Percentiles rank a stretch among this genome's conserved stretches.
These are phyloP conservation scores for Drosophila tropicalis DNA, from an alignment of 1,140 invertebrate genomes.

Conservation along the genomic window DNA sequence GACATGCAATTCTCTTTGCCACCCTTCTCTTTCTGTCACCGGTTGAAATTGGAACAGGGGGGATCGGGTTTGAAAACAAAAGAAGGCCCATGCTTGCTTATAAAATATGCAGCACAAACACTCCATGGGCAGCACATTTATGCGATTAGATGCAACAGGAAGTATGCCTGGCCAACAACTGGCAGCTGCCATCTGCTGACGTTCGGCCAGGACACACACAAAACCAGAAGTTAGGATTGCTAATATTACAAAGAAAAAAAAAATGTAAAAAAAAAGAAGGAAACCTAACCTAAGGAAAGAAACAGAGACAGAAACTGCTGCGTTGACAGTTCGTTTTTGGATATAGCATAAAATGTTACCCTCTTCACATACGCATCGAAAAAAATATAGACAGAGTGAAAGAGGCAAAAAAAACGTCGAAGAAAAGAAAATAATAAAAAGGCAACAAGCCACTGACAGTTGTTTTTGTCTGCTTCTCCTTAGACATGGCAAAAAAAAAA, in stretches of 20 bases:
- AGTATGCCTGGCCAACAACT: conserved; percentile 44
- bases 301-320: conserved; percentile 49
- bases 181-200: conserved; percentile 54
- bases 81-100: conserved; percentile 57
- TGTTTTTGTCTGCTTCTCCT: conserved; percentile 56
- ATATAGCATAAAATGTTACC: conserved; percentile 49
- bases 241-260: conserved; percentile 18
- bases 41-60: background rate
- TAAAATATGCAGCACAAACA: conserved; percentile 74
- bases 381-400: conserved; percentile 15
- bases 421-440: conserved; percentile 62
- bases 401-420: background rate
- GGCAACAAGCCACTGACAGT: conserved; percentile 77
- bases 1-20: conserved; percentile 13
- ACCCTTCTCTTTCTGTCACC: background rate
- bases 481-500: conserved; percentile 20
- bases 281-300: conserved; percentile 13
- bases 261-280: background rate
- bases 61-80: conserved; percentile 19
- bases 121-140: conserved; percentile 77
- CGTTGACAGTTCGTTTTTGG: conserved; percentile 59
- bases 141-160: conserved; percentile 78
- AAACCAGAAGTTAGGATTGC: conserved; percentile 41
- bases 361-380: conserved; percentile 42
- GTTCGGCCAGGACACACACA: conserved; percentile 51